Evolutionary conservation across 2,113 vertebrate genomes (phyloP).

Genomic region (Taxidea taxus): DNA sequence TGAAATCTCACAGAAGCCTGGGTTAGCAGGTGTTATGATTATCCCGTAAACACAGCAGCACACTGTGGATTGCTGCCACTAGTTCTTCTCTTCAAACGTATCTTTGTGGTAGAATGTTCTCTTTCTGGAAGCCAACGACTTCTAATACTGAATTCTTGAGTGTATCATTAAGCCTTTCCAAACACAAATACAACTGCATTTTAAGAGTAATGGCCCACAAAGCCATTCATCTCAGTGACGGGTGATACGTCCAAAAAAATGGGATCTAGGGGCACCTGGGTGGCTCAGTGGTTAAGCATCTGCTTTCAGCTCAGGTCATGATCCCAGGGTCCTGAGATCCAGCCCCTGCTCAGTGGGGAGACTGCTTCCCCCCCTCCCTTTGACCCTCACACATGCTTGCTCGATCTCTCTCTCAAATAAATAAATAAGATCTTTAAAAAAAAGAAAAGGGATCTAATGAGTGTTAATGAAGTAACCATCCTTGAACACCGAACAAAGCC

Average conservation of each 20-base stretch:
- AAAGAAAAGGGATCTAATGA: not conserved
- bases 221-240: not conserved
- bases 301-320: no score
- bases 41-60: rapidly evolving
- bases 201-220: not conserved
- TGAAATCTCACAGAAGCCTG: not conserved
- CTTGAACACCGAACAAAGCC: not conserved
- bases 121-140: not conserved
- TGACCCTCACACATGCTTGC: no score
- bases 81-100: not conserved
- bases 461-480: not conserved
- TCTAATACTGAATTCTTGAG: not conserved
- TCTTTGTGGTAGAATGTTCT: not conserved
- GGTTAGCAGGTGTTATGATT: not conserved
- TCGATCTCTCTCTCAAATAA: no score
- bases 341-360: no score
- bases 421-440: no score
- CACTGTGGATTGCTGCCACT: not conserved
- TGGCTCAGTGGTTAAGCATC: no score
- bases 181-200: not conserved
- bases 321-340: no score
- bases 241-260: not conserved
- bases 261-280: no score
- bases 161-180: constrained; percentile 21
- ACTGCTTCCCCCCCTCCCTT: no score